A percentile compares a stretch with the other conserved stretches of the same genome.
Evolutionary conservation across 2,797 vertebrate species (phyloP).

Genomic region (Gorsachius magnificus): DNA sequence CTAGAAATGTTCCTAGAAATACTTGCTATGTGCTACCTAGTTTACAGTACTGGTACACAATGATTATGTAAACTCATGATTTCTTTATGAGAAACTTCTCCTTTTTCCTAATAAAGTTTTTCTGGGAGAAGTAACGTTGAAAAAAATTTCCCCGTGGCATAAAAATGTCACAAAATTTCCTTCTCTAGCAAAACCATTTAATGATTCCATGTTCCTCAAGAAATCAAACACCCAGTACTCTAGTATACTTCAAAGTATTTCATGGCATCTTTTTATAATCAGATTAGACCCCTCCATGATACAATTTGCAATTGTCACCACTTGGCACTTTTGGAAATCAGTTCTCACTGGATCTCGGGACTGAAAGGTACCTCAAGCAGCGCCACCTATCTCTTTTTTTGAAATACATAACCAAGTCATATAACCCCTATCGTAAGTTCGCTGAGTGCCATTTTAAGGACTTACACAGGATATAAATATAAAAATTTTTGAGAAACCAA

Average conservation of each 20-base stretch:
- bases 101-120: background rate
- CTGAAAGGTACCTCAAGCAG: background rate
- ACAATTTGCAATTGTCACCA: background rate
- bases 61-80: background rate
- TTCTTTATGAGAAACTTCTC: background rate
- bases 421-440: background rate
- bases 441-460: background rate
- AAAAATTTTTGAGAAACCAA: background rate
- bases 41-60: background rate
- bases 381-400: background rate
- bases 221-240: background rate
- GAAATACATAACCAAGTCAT: background rate
- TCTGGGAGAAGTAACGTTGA: background rate
- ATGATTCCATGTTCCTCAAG: background rate
- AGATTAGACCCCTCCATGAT: background rate
- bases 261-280: background rate
- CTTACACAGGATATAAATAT: background rate
- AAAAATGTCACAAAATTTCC: background rate
- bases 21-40: background rate
- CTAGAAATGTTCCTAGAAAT: background rate
- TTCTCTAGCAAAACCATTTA: background rate
- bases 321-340: background rate
- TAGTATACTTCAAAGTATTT: background rate
- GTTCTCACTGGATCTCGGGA: background rate
- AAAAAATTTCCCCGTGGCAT: background rate